Base-by-base conservation (phyloP, 2,888 invertebrate genomes). In the Gandaritis pyraliata region DNA sequence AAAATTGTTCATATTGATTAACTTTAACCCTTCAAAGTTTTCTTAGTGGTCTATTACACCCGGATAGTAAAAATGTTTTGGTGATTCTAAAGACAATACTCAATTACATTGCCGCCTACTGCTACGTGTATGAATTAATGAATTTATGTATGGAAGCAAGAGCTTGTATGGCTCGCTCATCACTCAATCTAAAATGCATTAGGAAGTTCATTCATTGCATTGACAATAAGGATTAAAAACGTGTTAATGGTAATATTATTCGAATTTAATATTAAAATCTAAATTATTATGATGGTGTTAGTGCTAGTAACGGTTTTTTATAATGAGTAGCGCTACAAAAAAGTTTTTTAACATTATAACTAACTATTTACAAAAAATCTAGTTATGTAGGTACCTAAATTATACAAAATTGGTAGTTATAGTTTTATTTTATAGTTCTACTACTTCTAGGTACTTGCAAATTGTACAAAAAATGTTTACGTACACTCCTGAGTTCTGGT, bases 81-180 rank as follows among this genome's bases (percentile, higher is more conserved):
- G n/a, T n/a, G n/a, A n/a, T n/a, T n/a, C n/a, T n/a, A n/a, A 75
- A 85, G 81, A 90, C 89, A 90, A 90, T 90, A 81, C 85, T 81
- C 86, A 81, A 90, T 89, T 87, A 85, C 77, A 70, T 70, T 66
- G 76, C 84, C 86, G 83, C 87, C 86, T 86, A 88, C 86, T 82
- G 82, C 70, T 70, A 71, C 69, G 65, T 64, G 69, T 61, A 70
- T 65, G 55, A 73, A 72, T 65, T 69, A 71, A 70, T 51, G 33
- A 62, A 46, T 45, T 58, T 50, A 39, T 48, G 29, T 45, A 70
- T 68, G 59, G 58, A 66, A 64, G 23, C 16, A 58, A 46, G 23
- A 23, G 54, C 18, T 38, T 77, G 75, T 75, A 78, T 79, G 73
- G 65, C 71, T 75, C 75, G 76, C 78, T 76, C 71, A 75, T 78